These are phyloP conservation scores for Teinopalpus imperialis DNA, from an alignment of 2,888 invertebrate genomes.

Conservation along the genomic window DNA sequence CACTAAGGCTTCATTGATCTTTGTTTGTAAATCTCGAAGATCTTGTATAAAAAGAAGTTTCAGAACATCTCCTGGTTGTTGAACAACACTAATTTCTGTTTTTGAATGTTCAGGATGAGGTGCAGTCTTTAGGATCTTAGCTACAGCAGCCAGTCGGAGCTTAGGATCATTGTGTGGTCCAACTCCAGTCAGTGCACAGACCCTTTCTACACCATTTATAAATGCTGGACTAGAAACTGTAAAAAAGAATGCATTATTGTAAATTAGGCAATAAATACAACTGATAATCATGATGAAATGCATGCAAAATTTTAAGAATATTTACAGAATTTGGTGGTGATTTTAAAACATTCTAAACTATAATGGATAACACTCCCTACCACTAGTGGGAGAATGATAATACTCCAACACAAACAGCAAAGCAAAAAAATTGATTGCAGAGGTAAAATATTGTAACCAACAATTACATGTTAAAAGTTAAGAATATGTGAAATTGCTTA, in stretches of 20 bases:
- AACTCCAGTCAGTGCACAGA: slow-evolving; percentile 85
- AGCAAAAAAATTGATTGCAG: no score
- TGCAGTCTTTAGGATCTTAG: slow-evolving; percentile 89
- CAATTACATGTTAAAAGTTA: no score
- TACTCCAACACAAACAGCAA: no score
- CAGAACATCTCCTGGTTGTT: slow-evolving; percentile 84
- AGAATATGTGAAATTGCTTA: no score
- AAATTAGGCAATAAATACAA: no score
- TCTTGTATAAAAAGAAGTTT: slow-evolving; percentile 92
- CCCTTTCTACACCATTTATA: slow-evolving; percentile 88
- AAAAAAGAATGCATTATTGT: slow-evolving; percentile 40
- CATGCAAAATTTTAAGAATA: no score
- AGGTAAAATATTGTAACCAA: no score
- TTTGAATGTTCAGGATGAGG: slow-evolving; percentile 86
- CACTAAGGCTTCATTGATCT: slow-evolving; percentile 97
- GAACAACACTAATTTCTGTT: slow-evolving; percentile 53
- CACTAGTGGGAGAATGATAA: no score
- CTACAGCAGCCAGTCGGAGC: slow-evolving; percentile 82
- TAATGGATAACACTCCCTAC: no score
- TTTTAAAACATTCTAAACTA: no score
- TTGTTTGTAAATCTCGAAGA: slow-evolving; percentile 93
- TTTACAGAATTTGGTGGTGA: no score
- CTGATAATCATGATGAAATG: no score
- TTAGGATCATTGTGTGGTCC: slow-evolving; percentile 71
- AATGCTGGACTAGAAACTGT: slow-evolving; percentile 92